phyloP scores from a whole-genome alignment of 1,140 invertebrate species.

The Luehdorfia chinensis region DNA sequence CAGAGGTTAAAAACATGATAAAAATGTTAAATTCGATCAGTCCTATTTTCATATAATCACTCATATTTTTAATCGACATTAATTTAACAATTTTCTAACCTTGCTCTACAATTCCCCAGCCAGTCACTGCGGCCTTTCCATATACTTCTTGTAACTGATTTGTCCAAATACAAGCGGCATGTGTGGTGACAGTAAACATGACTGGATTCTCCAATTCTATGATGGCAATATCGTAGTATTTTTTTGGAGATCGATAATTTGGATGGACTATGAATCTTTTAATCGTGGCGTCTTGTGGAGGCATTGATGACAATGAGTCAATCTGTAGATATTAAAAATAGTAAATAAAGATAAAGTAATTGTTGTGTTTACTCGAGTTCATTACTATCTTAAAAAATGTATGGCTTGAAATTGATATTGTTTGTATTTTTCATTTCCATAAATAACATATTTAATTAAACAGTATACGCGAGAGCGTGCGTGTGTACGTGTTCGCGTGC shows the following conservation, averaged over 20 bases:
- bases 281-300: constrained; percentile 33
- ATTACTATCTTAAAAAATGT: too few relatives aligned
- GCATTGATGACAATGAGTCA: not conserved
- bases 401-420: too few relatives aligned
- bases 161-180: constrained; percentile 39
- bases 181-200: constrained; percentile 24
- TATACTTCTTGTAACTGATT: constrained; percentile 17
- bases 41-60: too few relatives aligned
- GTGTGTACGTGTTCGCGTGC: too few relatives aligned
- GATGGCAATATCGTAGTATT: constrained; percentile 72
- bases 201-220: constrained; percentile 37
- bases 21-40: not conserved
- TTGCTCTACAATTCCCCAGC: constrained; percentile 34
- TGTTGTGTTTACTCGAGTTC: too few relatives aligned
- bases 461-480: too few relatives aligned
- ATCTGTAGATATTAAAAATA: constrained; percentile 10
- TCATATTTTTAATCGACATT: too few relatives aligned
- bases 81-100: too few relatives aligned
- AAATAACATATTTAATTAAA: too few relatives aligned
- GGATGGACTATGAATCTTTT: constrained; percentile 65
- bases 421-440: too few relatives aligned
- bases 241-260: constrained; percentile 50
- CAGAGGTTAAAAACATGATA: not conserved
- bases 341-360: not conserved
- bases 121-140: constrained; percentile 28